Evolutionary conservation across 2,797 vertebrate species (phyloP), one percentile per base, ranked within the genome.

Genomic region (Synaphobranchus kaupii): DNA sequence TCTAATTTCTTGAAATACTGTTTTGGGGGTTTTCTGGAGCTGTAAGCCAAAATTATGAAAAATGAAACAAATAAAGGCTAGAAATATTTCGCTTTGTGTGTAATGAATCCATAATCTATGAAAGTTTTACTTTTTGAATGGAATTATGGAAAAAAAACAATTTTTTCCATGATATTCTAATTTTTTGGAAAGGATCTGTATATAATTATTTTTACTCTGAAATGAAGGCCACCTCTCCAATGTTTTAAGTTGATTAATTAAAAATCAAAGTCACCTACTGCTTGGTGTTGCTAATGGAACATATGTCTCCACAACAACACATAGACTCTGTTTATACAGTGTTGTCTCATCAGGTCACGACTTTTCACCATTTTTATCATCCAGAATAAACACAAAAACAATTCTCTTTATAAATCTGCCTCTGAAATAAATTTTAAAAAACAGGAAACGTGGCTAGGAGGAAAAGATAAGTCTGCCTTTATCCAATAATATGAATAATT

Each of bases 401-500:
- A 83, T 25, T 56, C 25, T 31, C 52, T 83, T 31, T 83, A n/a
- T 56, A n/a, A 83, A 31, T 54, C 28, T 83, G 10, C 44, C 28
- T 68, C 17, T 20, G 31, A 86, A 58, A 31, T 0, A 85, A 22
- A 47, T 9, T 39, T 39, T 48, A 85, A 31, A 73, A 63, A 47
- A 31, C 66, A 50, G 22, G 3, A 44, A 86, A 25, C 56, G 34
- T 34, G 17, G 56, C 82, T 39, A 83, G 44, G 58, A 83, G 81
- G 78, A 56, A 81, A 81, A 83, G n/a, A 58, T 50, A 56, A 66
- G 34, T 44, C 76, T 66, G 25, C 39, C 20, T 83, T 87, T 80
- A 63, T 66, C 47, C 80, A 54, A 50, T 47, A 71, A 48, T 83
- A 83, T 52, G 52, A 83, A 87, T 87, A 66, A 87, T 87, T 87